Percentiles rank a stretch among this genome's conserved stretches.
Conservation (phyloP, 2,113 vertebrate genomes). For the Oriolus oriolus region DNA sequence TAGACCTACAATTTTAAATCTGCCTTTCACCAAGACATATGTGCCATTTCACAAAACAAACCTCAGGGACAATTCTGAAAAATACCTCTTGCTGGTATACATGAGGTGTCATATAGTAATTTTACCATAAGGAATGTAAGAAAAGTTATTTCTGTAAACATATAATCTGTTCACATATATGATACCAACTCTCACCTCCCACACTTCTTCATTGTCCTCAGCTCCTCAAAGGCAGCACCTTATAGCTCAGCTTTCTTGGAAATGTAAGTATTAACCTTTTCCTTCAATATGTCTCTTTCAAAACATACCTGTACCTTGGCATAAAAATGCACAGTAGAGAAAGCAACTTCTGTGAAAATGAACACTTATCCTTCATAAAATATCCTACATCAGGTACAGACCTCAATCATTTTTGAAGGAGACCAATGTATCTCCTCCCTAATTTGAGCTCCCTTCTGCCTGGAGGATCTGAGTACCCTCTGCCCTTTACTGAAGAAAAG, state of each 20-base stretch:
- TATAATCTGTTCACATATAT: neutral
- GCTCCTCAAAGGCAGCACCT: neutral
- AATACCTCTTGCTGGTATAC: neutral
- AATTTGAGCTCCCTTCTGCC: neutral
- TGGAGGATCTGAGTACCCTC: neutral
- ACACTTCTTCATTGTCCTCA: neutral
- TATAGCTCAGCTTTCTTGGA: neutral
- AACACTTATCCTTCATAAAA: neutral
- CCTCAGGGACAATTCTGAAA: neutral
- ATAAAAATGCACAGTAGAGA: neutral
- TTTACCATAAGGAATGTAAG: neutral
- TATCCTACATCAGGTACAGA: neutral
- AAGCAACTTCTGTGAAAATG: neutral
- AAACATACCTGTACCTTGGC: neutral
- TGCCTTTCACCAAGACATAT: neutral
- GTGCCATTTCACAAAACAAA: constrained; percentile 16
- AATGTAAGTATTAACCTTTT: neutral
- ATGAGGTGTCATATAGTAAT: neutral
- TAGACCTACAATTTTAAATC: constrained; percentile 15
- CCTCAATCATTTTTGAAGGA: neutral
- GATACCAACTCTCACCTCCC: neutral
- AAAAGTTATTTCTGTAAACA: neutral
- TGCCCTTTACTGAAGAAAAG: neutral
- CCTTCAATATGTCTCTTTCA: neutral
- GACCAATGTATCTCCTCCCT: neutral